phyloP scores from a whole-genome alignment of 1,140 invertebrate species.

The Danaus plexippus region DNA sequence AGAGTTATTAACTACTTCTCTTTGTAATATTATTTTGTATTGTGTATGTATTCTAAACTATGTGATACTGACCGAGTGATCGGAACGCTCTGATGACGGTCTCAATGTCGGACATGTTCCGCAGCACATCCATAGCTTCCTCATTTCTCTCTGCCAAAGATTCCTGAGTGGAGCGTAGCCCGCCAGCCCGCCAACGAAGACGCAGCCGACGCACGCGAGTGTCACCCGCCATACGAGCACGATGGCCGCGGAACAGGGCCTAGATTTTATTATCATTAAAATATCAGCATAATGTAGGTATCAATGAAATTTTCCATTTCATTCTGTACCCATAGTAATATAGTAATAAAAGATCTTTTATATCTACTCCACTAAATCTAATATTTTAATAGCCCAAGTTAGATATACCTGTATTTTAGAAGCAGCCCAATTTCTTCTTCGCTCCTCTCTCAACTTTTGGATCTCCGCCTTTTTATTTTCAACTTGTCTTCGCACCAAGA shows the following conservation, averaged over 20 bases:
- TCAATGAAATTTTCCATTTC: too few relatives aligned
- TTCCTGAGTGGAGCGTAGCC: conserved; percentile 56
- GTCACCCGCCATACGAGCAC: conserved; percentile 53
- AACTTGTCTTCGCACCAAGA: conserved; percentile 61
- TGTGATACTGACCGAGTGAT: conserved; percentile 39
- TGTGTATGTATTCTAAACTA: background rate
- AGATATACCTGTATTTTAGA: conserved; percentile 74
- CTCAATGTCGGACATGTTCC: conserved; percentile 51
- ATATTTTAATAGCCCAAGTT: too few relatives aligned
- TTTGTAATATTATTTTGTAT: too few relatives aligned
- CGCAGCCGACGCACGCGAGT: conserved; percentile 50
- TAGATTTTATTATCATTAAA: conserved; percentile 21
- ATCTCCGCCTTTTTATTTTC: conserved; percentile 51
- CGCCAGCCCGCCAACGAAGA: conserved; percentile 65
- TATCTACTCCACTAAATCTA: too few relatives aligned
- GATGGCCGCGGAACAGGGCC: conserved; percentile 76
- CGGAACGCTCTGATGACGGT: conserved; percentile 65
- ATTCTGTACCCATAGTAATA: too few relatives aligned
- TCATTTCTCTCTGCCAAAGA: conserved; percentile 62
- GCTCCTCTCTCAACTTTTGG: conserved; percentile 59
- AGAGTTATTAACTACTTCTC: too few relatives aligned
- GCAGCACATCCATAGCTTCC: conserved; percentile 62
- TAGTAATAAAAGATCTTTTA: too few relatives aligned
- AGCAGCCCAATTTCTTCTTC: conserved; percentile 70
- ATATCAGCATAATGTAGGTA: too few relatives aligned